Base-by-base conservation (phyloP, 2,797 vertebrate species). In the Delichon dasypus region DNA sequence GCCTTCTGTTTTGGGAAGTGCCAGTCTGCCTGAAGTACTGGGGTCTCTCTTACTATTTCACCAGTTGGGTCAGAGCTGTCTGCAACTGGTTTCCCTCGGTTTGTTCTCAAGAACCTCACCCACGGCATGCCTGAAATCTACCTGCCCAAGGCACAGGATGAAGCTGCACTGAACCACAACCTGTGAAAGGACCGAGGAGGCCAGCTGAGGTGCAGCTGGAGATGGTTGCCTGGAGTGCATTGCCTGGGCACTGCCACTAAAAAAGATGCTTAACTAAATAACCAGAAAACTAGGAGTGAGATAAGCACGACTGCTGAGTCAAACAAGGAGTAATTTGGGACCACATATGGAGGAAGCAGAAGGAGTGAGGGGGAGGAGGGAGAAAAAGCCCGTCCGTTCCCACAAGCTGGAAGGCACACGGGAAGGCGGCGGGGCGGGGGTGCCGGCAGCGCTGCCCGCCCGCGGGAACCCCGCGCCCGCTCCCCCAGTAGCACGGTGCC, bases 331-430 rank as follows among this genome's bases (percentile, higher is more conserved):
- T 54, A 87, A 95, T 88, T 84, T 61, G 65, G 93, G 85, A 93
- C 71, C 67, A 32, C 93, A 95, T 82, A 89, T 76, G 94, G 94
- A 94, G 81, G 82, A 93, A 91, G 75, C 95, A 93, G 89, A 90
- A 90, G 95, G 91, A 93, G 45, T 23, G 93, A 84, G 91, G 93
- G 73, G 93, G 95, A 93, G 91, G 94, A 78, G 13, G 22, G n/a
- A 4, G 19, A 34, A 70, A n/a, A n/a, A 84, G 53, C 36, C 29
- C n/a, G 47, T 74, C 82, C 20, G 78, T 89, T n/a, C 84, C 73
- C 50, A 19, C 65, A 34, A 6, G 47, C 81, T n/a, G 65, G 34
- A 70, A 85, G 53, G 61, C 44, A 7, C 34, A 12, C 7, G 61
- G 54, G 40, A 18, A 38, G 53, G 65, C 76, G 68, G 58, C 19